phyloP scores from a whole-genome alignment of 2,797 vertebrate genomes.

The Threskiornis aethiopicus region DNA sequence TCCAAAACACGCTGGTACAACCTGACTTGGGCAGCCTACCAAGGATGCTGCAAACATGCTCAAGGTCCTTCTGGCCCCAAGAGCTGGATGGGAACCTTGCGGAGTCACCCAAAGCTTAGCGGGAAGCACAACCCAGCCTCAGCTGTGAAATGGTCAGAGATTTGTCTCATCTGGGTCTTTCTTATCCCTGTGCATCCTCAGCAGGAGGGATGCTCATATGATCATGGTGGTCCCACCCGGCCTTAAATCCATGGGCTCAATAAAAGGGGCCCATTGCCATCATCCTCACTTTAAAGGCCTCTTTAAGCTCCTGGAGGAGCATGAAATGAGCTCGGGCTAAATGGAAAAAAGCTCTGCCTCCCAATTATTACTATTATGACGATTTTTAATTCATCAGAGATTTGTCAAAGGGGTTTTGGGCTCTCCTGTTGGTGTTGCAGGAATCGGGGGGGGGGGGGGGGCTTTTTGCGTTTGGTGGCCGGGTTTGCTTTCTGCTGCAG shows the following conservation, averaged over 20 bases:
- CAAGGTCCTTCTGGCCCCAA: background rate
- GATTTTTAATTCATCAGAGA: background rate
- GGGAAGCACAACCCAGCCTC: background rate
- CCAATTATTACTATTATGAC: background rate
- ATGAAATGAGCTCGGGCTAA: background rate
- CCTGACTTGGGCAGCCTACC: background rate
- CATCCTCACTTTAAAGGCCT: background rate
- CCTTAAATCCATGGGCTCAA: background rate
- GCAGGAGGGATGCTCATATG: background rate
- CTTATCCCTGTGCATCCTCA: background rate
- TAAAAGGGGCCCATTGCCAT: background rate
- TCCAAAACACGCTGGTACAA: accelerated
- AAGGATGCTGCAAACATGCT: background rate
- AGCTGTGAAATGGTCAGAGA: background rate
- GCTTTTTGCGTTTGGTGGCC: background rate
- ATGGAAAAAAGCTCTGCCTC: background rate
- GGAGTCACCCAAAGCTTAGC: background rate
- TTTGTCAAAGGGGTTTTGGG: background rate
- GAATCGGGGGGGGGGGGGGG: accelerated
- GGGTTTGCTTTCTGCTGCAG: background rate
- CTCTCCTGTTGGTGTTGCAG: accelerated
- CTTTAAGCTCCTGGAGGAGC: background rate
- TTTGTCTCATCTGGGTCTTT: background rate
- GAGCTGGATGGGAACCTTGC: background rate
- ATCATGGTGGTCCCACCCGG: background rate